Base-by-base conservation (phyloP, 2,888 invertebrate genomes). In the Pelosia muscerda region DNA sequence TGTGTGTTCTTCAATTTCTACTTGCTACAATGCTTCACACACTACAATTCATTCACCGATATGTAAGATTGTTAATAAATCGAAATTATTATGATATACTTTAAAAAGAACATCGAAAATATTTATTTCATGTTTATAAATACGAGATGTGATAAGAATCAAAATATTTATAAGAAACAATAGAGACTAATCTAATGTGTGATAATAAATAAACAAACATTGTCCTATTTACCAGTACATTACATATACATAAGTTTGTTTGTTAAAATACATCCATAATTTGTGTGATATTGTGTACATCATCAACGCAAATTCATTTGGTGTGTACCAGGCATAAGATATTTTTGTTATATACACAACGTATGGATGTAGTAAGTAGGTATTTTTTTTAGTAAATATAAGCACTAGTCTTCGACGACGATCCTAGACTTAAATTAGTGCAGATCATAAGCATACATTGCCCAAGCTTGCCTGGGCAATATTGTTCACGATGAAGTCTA, bases 131-230 rank as follows among this genome's bases (percentile, higher is more conserved):
- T 72, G 42, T 81, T 83, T 77, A 84, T 81, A 84, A 83, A 86
- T 84, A 88, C 84, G 89, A 89, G 89, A 89, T 89, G 89, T 83
- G 78, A 83, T 76, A 79, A 69, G 79, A 81, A 84, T 74, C 68
- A 71, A 78, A 81, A 77, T 77, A 77, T 71, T 76, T 28, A n/a
- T 61, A 73, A 72, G 68, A 75, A 72, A 76, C 70, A 65, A 75
- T 64, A 76, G 60, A 74, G 72, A 73, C 64, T 75, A 74, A 74
- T 76, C 77, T 76, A 49, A 71, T 77, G 71, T 72, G 66, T 76
- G 76, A 68, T 65, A 80, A 81, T 82, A 73, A 81, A 79, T 78
- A 83, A 81, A 79, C 70, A 77, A 75, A 72, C 72, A 71, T 77
- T 79, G 77, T 66, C 70, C 70, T 81, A 76, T 65, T 76, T 70